These are phyloP conservation scores for Machimus atricapillus DNA, from an alignment of 2,888 invertebrate genomes.

Conservation along the genomic window DNA sequence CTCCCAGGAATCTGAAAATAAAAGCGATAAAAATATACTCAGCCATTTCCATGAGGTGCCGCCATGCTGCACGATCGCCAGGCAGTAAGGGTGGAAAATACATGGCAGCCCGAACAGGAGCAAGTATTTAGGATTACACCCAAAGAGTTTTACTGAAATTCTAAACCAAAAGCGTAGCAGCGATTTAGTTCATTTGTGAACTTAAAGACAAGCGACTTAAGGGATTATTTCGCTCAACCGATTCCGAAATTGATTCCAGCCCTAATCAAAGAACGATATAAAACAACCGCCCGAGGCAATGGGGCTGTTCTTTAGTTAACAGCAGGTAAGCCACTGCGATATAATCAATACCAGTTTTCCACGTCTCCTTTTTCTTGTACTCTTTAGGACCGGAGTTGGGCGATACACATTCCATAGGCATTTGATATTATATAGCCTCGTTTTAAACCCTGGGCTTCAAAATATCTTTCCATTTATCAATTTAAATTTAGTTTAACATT, in stretches of 20 bases:
- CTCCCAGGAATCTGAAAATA: conserved; percentile 21
- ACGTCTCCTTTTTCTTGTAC: not conserved
- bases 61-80: not conserved
- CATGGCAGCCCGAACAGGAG: not conserved
- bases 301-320: not conserved
- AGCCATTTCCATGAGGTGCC: not conserved
- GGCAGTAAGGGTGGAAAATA: not conserved
- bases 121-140: conserved; percentile 6
- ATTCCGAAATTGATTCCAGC: conserved; percentile 18
- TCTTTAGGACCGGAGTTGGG: not conserved
- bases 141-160: conserved; percentile 33
- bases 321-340: not conserved
- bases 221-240: conserved; percentile 26
- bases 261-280: conserved; percentile 2
- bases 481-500: too few species aligned
- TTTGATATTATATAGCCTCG: not conserved
- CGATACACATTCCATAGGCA: not conserved
- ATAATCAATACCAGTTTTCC: not conserved
- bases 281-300: not conserved
- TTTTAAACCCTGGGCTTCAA: too few species aligned
- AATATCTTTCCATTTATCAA: too few species aligned
- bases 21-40: conserved; percentile 14
- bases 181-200: conserved; percentile 39
- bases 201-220: conserved; percentile 27
- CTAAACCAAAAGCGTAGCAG: conserved; percentile 3